phyloP scores from a whole-genome alignment of 2,797 vertebrate genomes.

The Euthynnus affinis region DNA sequence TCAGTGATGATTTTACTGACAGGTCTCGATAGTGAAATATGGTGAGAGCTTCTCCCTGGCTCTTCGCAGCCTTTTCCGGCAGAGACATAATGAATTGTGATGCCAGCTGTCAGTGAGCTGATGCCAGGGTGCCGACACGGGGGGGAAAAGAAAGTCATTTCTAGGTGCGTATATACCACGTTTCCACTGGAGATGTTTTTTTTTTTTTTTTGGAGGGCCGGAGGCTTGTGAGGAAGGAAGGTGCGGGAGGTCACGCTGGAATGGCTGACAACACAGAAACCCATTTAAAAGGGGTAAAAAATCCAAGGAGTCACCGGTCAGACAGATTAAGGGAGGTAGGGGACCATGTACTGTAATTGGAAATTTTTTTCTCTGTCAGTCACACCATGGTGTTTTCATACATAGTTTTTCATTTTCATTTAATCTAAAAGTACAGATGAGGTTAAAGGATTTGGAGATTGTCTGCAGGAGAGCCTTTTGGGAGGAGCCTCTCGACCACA shows the following conservation, averaged over 20 bases:
- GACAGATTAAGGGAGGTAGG: slow-evolving; percentile 67
- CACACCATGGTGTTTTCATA: slow-evolving; percentile 42
- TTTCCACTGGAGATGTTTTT: slow-evolving; percentile 39
- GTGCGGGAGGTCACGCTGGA: slow-evolving; percentile 55
- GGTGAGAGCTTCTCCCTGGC: slow-evolving; percentile 53
- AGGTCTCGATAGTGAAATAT: slow-evolving; percentile 64
- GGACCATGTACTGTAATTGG: slow-evolving; percentile 68
- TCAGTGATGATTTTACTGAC: slow-evolving; percentile 67
- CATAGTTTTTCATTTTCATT: neutral
- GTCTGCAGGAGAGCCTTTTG: slow-evolving; percentile 12
- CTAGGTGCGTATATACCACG: slow-evolving; percentile 47
- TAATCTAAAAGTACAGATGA: slow-evolving; percentile 18
- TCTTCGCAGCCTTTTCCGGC: slow-evolving; percentile 56
- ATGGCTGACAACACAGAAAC: slow-evolving; percentile 66
- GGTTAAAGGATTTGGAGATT: slow-evolving; percentile 61
- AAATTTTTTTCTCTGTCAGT: slow-evolving; percentile 74
- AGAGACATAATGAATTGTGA: slow-evolving; percentile 79
- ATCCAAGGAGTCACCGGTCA: slow-evolving; percentile 60
- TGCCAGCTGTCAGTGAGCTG: slow-evolving; percentile 71
- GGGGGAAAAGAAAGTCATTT: slow-evolving; percentile 64
- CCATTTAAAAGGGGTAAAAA: slow-evolving; percentile 54
- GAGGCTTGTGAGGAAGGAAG: slow-evolving; percentile 33
- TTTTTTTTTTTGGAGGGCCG: slow-evolving; percentile 15
- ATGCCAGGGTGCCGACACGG: slow-evolving; percentile 52
- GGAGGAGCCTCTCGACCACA: slow-evolving; percentile 15